A percentile compares a stretch with the other conserved stretches of the same genome.
Evolutionary conservation across 2,888 invertebrate genomes (phyloP).

Genomic region (Hydropsyche betteni): DNA sequence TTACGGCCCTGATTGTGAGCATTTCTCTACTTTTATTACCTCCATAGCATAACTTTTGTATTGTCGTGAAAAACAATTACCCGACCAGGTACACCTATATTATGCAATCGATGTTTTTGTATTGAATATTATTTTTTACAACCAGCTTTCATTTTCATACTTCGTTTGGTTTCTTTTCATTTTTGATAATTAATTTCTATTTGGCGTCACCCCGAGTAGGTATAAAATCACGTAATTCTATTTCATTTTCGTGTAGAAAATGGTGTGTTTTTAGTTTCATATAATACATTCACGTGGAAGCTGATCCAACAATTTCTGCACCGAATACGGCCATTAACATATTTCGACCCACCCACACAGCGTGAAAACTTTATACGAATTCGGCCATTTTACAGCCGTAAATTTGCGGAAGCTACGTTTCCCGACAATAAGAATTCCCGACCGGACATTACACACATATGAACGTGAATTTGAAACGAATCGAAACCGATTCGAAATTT

Average conservation of each 20-base stretch:
- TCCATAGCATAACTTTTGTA: background rate
- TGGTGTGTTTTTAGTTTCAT: background rate
- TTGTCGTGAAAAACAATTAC: constrained; percentile 8
- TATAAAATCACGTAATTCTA: no score
- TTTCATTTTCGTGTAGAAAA: background rate
- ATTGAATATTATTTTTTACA: no score
- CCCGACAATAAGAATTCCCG: constrained; percentile 49
- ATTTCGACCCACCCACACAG: constrained; percentile 20
- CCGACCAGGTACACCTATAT: no score
- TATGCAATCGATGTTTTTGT: no score
- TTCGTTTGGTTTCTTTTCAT: no score
- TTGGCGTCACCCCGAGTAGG: no score
- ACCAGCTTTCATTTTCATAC: no score
- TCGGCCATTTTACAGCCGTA: constrained; percentile 45
- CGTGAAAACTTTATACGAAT: constrained; percentile 43
- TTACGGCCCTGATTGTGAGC: constrained; percentile 16
- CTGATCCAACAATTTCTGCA: constrained; percentile 11
- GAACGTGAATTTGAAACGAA: constrained; percentile 38
- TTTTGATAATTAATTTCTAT: no score
- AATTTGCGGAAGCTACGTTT: constrained; percentile 45
- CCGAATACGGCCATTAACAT: constrained; percentile 35
- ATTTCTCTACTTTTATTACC: constrained; percentile 23
- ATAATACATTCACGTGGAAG: constrained; percentile 4
- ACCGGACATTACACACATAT: constrained; percentile 35
- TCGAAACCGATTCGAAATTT: constrained; percentile 20